Evolutionary conservation across 2,113 vertebrate species (phyloP).

Genomic region (Hyperopisus bebe): DNA sequence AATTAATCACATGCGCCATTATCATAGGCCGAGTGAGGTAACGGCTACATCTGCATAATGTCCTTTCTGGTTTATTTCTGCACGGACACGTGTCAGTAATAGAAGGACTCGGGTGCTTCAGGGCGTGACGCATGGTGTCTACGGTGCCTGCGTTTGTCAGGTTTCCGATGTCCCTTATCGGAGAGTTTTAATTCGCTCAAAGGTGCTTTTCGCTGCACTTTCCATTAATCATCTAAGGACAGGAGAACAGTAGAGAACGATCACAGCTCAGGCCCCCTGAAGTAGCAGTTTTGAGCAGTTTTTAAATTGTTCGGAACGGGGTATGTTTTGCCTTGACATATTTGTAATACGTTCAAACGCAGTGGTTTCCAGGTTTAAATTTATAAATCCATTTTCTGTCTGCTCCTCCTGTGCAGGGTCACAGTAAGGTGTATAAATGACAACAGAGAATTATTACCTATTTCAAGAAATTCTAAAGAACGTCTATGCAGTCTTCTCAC

Average conservation of each 20-base stretch:
- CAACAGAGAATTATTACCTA: neutral
- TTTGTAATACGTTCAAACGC: neutral
- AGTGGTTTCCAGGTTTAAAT: neutral
- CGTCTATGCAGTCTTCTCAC: neutral
- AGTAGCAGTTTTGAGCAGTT: neutral
- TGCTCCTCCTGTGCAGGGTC: neutral
- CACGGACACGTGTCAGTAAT: conserved; percentile 42
- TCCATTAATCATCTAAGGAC: neutral
- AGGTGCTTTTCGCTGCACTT: neutral
- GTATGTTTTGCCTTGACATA: neutral
- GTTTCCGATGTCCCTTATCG: neutral
- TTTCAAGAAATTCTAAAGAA: neutral
- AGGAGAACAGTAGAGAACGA: neutral
- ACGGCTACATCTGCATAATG: conserved; percentile 58
- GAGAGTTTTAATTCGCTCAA: neutral
- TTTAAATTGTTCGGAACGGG: neutral
- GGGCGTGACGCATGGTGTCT: conserved; percentile 15
- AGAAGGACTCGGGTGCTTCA: conserved; percentile 20
- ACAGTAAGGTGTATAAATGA: neutral
- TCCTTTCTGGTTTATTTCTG: conserved; percentile 51
- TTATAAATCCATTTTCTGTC: neutral
- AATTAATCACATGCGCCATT: conserved; percentile 38
- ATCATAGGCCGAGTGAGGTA: conserved; percentile 45
- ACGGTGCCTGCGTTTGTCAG: neutral
- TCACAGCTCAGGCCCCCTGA: neutral